Evolutionary conservation across 1,140 invertebrate species (phyloP).

Genomic region (Tigriopus japonicus): DNA sequence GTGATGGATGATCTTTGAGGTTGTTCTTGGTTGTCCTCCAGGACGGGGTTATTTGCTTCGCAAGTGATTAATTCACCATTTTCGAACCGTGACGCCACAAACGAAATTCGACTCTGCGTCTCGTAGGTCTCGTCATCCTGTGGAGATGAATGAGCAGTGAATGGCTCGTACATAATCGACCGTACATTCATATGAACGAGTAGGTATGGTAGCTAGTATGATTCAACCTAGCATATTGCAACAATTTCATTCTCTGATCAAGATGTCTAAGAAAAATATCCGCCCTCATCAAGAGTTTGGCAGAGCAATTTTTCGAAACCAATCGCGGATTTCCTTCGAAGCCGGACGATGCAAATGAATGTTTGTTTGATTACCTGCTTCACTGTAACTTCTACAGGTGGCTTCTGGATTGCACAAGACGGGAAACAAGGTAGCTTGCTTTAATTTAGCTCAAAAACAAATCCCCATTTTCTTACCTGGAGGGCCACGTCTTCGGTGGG

Average conservation of each 20-base stretch:
- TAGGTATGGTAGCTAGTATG: too few relatives aligned
- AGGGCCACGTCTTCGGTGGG: neutral
- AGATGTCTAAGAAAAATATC: too few relatives aligned
- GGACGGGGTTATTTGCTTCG: conserved; percentile 57
- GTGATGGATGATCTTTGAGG: conserved; percentile 3
- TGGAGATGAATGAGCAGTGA: conserved; percentile 18
- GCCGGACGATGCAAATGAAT: too few relatives aligned
- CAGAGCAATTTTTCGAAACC: too few relatives aligned
- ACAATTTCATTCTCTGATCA: too few relatives aligned
- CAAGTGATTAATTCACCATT: conserved; percentile 57
- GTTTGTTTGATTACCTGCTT: conserved; percentile 6
- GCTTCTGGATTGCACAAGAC: neutral
- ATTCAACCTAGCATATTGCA: too few relatives aligned
- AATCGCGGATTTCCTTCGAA: too few relatives aligned
- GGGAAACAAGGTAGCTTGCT: too few relatives aligned
- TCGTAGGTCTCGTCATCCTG: conserved; percentile 53
- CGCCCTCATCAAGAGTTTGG: too few relatives aligned
- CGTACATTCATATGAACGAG: too few relatives aligned
- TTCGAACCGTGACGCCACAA: conserved; percentile 56
- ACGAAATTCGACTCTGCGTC: conserved; percentile 50
- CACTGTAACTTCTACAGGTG: conserved; percentile 3
- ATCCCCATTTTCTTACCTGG: conserved; percentile 3
- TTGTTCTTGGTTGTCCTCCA: conserved; percentile 30
- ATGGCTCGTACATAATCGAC: too few relatives aligned
- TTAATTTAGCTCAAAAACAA: too few relatives aligned